Evolutionary conservation across 2,888 invertebrate genomes (phyloP).

Genomic region (Orthonevra nobilis): DNA sequence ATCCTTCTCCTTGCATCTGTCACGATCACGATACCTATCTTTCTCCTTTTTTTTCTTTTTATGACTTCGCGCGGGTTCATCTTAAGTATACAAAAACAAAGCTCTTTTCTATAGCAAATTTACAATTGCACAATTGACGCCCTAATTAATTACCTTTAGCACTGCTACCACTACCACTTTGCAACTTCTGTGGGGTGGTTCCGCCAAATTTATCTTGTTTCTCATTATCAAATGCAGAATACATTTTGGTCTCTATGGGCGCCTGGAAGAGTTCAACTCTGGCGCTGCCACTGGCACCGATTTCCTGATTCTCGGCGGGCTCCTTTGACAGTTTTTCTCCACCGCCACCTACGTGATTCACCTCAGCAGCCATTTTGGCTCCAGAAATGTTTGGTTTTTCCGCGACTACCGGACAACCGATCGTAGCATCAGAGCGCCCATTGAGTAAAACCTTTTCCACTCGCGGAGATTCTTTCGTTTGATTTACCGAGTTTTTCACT

Average conservation of each 20-base stretch:
- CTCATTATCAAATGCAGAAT: slow-evolving; percentile 41
- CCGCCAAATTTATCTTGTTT: slow-evolving; percentile 38
- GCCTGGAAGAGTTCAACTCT: slow-evolving; percentile 53
- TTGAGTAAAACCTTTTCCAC: slow-evolving; percentile 52
- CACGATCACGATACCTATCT: slow-evolving; percentile 73
- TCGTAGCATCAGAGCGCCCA: slow-evolving; percentile 40
- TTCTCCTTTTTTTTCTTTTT: slow-evolving; percentile 80
- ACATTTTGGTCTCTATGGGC: slow-evolving; percentile 56
- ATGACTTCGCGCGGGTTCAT: slow-evolving; percentile 75
- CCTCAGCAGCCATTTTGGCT: slow-evolving; percentile 70
- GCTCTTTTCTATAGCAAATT: background rate
- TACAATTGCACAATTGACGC: background rate
- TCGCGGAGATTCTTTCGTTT: slow-evolving; percentile 45
- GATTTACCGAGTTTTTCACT: slow-evolving; percentile 33
- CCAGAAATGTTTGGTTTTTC: slow-evolving; percentile 67
- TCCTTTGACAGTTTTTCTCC: slow-evolving; percentile 66
- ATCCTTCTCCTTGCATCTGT: slow-evolving; percentile 67
- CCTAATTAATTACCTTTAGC: slow-evolving; percentile 42
- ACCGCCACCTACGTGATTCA: slow-evolving; percentile 65
- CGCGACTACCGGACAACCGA: slow-evolving; percentile 44
- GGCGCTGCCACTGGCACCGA: slow-evolving; percentile 21
- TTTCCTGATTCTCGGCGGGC: slow-evolving; percentile 61
- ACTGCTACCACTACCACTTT: slow-evolving; percentile 42
- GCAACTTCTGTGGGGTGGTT: slow-evolving; percentile 32
- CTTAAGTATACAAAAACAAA: slow-evolving; percentile 45